Conservation (phyloP, 2,888 invertebrate genomes). For the Oscheius sp. region DNA sequence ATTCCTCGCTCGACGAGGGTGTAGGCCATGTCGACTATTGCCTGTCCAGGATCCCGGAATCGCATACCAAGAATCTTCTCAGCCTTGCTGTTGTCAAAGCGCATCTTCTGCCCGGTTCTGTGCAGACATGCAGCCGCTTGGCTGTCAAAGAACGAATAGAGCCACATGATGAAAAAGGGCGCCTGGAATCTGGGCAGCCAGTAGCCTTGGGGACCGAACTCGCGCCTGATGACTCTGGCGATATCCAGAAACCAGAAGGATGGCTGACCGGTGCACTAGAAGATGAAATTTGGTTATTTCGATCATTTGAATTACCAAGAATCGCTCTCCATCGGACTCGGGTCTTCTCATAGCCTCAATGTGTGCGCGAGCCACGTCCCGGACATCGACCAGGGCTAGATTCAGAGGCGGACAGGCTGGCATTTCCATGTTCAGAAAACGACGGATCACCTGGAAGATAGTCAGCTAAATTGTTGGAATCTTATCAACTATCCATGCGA, state of each 20-base stretch:
- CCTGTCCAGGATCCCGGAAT: slow-evolving; percentile 75
- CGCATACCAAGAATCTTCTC: slow-evolving; percentile 74
- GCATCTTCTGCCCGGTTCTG: slow-evolving; percentile 65
- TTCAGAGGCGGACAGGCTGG: slow-evolving; percentile 74
- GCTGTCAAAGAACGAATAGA: slow-evolving; percentile 75
- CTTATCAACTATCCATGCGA: neutral
- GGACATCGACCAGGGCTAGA: slow-evolving; percentile 76
- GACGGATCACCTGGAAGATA: slow-evolving; percentile 58
- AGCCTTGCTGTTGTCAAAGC: slow-evolving; percentile 74
- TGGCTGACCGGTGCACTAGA: slow-evolving; percentile 59
- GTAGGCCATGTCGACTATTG: slow-evolving; percentile 77
- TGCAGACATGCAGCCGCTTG: slow-evolving; percentile 74
- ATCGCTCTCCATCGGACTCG: slow-evolving; percentile 76
- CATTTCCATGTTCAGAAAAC: slow-evolving; percentile 68
- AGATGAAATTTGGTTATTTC: neutral
- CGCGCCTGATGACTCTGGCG: slow-evolving; percentile 75
- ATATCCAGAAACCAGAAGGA: slow-evolving; percentile 76
- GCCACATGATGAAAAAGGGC: slow-evolving; percentile 74
- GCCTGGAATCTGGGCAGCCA: slow-evolving; percentile 74
- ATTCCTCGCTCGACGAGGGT: slow-evolving; percentile 77
- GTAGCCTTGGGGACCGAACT: slow-evolving; percentile 73
- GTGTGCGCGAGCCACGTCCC: slow-evolving; percentile 77
- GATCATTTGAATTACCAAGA: slow-evolving; percentile 56
- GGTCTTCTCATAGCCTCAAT: slow-evolving; percentile 75
- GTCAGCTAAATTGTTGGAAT: slow-evolving; percentile 36